Conservation (phyloP, 2,888 invertebrate species). For the Tuta absoluta region DNA sequence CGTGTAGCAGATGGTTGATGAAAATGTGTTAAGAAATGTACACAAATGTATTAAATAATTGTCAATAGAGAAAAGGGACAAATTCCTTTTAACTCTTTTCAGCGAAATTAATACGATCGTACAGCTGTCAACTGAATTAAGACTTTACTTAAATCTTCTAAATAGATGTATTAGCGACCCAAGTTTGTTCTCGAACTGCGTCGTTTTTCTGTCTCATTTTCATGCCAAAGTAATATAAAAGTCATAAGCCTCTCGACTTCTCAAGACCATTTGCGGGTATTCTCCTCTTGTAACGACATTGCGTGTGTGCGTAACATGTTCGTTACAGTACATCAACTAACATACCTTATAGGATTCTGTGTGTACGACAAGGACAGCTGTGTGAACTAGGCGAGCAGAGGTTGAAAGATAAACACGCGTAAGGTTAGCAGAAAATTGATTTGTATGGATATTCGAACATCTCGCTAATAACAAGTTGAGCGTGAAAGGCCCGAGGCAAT, state of each 20-base stretch:
- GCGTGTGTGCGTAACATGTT: conserved; percentile 2
- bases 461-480: conserved; percentile 48
- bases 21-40: not conserved
- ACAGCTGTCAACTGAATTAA: not conserved
- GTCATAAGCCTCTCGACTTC: conserved; percentile 5
- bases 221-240: not conserved
- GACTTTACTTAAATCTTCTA: not conserved
- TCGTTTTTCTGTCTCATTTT: not conserved
- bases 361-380: conserved; percentile 37
- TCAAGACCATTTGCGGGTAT: conserved; percentile 12
- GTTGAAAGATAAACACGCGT: conserved; percentile 41
- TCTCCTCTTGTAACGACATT: conserved; percentile 1
- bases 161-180: too few species aligned
- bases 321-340: conserved; percentile 20
- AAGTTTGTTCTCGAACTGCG: not conserved
- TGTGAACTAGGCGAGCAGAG: conserved; percentile 34
- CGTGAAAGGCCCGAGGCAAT: conserved; percentile 41
- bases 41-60: too few species aligned
- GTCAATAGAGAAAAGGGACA: too few species aligned
- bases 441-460: conserved; percentile 47
- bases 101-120: too few species aligned
- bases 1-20: not conserved
- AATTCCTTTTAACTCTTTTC: too few species aligned
- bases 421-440: conserved; percentile 59
- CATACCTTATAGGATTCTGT: conserved; percentile 2